phyloP scores from a whole-genome alignment of 2,113 vertebrate genomes.

The Barnardius zonarius region DNA sequence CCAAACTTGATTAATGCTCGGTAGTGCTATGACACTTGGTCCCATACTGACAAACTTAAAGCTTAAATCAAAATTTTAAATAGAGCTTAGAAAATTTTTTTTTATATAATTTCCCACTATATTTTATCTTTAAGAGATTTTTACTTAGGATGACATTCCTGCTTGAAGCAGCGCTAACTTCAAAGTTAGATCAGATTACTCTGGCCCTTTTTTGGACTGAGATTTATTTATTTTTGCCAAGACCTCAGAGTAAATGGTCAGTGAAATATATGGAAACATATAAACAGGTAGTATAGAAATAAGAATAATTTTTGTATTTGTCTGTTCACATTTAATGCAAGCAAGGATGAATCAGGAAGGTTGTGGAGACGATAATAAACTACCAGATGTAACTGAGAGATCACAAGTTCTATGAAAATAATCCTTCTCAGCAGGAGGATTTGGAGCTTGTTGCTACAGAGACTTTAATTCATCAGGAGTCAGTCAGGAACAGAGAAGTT shows the following conservation, averaged over 20 bases:
- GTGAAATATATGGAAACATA: not conserved
- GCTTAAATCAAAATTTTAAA: not conserved
- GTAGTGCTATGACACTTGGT: not conserved
- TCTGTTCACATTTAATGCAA: not conserved
- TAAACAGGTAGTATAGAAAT: not conserved
- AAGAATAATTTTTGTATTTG: not conserved
- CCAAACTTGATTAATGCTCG: not conserved
- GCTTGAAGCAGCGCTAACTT: not conserved
- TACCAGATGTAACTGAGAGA: not conserved
- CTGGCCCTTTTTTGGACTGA: not conserved
- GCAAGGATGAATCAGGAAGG: not conserved
- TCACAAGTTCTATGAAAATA: not conserved
- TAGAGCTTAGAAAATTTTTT: not conserved
- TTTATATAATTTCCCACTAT: not conserved
- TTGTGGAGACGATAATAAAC: not conserved
- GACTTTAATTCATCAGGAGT: not conserved
- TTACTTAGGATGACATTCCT: not conserved
- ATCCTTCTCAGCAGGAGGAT: not conserved
- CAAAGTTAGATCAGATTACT: not conserved
- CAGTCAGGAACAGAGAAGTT: not conserved
- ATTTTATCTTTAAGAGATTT: not conserved
- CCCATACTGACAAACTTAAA: not conserved
- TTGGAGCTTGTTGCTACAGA: not conserved
- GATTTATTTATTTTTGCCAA: not conserved
- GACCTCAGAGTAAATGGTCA: not conserved